Evolutionary conservation across 2,113 vertebrate species (phyloP), one percentile per base, ranked within the genome.

Genomic region (Rattus rattus): DNA sequence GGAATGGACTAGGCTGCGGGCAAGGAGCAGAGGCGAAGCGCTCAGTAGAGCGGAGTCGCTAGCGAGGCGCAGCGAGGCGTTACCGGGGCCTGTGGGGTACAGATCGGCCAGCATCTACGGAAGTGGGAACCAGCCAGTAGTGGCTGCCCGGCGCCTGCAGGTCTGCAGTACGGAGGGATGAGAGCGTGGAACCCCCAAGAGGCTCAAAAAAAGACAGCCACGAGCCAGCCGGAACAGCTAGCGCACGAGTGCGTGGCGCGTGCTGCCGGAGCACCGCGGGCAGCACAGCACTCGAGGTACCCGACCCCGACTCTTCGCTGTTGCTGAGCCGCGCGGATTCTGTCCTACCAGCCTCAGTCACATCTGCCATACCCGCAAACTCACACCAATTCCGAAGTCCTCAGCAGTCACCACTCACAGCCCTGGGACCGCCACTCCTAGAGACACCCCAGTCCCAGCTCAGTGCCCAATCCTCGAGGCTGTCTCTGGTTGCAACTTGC

Each of bases 1-100:
- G 20, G 52, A 30, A n/a, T 1, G 36, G 39, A 17, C 19, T 1
- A 33, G 76, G 56, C 8, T 13, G 80, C 0, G 0, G 8, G 28
- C 0, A 52, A 52, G 17, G 39, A 52, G 13, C 43, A 11, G 22
- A 10, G 63, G 11, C 14, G 7, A 47, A n/a, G 33, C 4, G 69
- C 20, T 19, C 20, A 2, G 39, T 39, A 1, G 17, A 94, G 77
- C 69, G 10, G 28, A 16, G 70, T 59, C 70, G 26, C 65, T 14
- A 84, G n/a, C 1, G 22, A 86, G 70, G 77, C 6, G 43, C 88
- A 39, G 76, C 16, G 67, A 67, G n/a, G 67, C 56, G 43, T 69
- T n/a, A 49, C 69, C 0, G 7, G 70, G 36, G 69, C 33, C 63
- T 33, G 26, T 17, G 14, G 69, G 28, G n/a, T 54, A 17, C 73